phyloP scores from a whole-genome alignment of 1,140 invertebrate genomes.

The Nebria ingens region DNA sequence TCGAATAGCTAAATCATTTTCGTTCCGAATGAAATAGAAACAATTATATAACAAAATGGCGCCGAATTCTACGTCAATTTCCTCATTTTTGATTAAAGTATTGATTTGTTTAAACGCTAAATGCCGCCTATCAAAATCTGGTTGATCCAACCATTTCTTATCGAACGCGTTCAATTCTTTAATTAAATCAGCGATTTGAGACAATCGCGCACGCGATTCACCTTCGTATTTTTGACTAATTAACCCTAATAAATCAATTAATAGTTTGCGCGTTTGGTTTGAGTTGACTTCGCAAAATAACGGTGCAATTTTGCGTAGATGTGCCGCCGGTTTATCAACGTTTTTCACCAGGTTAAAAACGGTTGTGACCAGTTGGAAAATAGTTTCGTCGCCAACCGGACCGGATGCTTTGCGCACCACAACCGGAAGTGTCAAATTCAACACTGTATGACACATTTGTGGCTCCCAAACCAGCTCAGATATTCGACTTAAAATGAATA shows the following conservation, averaged over 20 bases:
- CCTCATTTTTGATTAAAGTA: constrained; percentile 40
- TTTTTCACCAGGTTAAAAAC: constrained; percentile 62
- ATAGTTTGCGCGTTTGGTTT: constrained; percentile 50
- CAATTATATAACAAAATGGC: constrained; percentile 71
- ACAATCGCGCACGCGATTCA: constrained; percentile 25
- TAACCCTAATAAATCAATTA: constrained; percentile 44
- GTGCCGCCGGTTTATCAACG: constrained; percentile 49
- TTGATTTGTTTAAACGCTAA: constrained; percentile 59
- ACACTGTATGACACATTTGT: constrained; percentile 52
- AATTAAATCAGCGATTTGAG: constrained; percentile 40
- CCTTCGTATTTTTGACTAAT: constrained; percentile 37
- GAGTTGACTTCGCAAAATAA: constrained; percentile 51
- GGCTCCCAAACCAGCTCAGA: constrained; percentile 59
- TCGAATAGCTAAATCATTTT: constrained; percentile 71
- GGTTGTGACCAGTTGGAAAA: constrained; percentile 55
- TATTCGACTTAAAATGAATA: constrained; percentile 68
- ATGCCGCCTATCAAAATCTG: constrained; percentile 75
- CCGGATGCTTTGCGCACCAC: constrained; percentile 48
- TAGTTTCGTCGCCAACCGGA: constrained; percentile 43
- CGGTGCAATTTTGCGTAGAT: constrained; percentile 54
- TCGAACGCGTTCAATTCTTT: constrained; percentile 78
- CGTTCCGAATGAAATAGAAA: constrained; percentile 63
- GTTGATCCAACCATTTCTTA: constrained; percentile 76
- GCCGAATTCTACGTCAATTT: constrained; percentile 53
- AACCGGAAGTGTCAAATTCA: constrained; percentile 63